Conservation (phyloP, 2,888 invertebrate genomes). For the Camponotus fellah region DNA sequence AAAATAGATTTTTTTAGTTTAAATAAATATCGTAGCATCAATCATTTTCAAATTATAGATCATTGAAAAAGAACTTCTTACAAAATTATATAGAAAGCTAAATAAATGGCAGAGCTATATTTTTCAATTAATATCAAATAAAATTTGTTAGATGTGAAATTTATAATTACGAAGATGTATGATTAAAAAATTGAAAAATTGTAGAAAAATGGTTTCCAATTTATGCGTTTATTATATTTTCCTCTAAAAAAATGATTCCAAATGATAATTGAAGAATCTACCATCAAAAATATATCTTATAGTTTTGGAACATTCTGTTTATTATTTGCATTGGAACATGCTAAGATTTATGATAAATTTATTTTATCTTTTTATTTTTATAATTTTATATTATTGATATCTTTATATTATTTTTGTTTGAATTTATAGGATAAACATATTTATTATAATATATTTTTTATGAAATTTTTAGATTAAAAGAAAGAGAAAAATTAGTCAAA, state of each 20-base stretch:
- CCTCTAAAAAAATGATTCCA: background rate
- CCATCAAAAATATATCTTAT: background rate
- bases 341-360: background rate
- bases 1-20: background rate
- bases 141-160: background rate
- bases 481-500: constrained; percentile 59
- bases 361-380: background rate
- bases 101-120: no score
- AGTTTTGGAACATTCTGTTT: background rate
- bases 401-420: background rate
- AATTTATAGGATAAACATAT: background rate
- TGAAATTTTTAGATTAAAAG: constrained; percentile 63
- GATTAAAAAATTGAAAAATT: no score
- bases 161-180: background rate
- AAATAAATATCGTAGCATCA: background rate
- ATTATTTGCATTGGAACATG: background rate
- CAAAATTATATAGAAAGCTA: no score
- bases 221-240: background rate
- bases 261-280: background rate
- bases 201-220: no score
- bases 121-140: no score
- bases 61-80: no score
- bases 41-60: background rate
- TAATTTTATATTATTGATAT: background rate
- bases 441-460: background rate